phyloP scores from a whole-genome alignment of 2,113 vertebrate species.

The Cinclus mexicanus region DNA sequence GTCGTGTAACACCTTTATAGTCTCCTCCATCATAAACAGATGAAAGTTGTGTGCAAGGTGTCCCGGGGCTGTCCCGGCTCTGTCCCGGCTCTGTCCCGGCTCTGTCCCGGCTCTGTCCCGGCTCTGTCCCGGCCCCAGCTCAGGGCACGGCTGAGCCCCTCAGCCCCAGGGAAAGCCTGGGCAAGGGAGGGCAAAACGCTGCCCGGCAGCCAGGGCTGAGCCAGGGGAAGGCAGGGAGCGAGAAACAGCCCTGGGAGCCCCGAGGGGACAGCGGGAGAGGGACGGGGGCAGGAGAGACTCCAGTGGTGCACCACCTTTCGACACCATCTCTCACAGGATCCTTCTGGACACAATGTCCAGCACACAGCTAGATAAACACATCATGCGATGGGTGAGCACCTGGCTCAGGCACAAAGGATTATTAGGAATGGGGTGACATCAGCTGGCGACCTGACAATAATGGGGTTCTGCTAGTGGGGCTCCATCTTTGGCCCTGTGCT shows the following conservation, averaged over 20 bases:
- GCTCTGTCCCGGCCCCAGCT: neutral
- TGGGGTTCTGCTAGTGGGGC: neutral
- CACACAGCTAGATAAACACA: neutral
- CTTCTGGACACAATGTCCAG: neutral
- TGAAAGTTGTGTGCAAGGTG: neutral
- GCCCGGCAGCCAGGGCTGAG: neutral
- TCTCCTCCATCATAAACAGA: neutral
- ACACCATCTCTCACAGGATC: neutral
- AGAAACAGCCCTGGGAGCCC: neutral
- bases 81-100: no score
- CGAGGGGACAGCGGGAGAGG: neutral
- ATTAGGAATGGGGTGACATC: neutral
- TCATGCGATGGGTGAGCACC: no score
- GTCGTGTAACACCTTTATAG: neutral
- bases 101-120: no score
- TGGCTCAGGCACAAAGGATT: neutral
- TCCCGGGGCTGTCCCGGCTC: no score
- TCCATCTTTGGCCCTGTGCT: accelerated
- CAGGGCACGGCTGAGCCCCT: neutral
- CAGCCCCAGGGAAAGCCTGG: neutral
- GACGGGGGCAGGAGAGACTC: neutral
- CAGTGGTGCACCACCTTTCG: accelerated
- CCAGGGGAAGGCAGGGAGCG: neutral
- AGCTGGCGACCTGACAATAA: accelerated
- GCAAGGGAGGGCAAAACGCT: neutral